A percentile compares a stretch with the other conserved stretches of the same genome.
These are phyloP conservation scores for Scotopteryx bipunctaria DNA, from an alignment of 2,888 invertebrate genomes.

Conservation along the genomic window DNA sequence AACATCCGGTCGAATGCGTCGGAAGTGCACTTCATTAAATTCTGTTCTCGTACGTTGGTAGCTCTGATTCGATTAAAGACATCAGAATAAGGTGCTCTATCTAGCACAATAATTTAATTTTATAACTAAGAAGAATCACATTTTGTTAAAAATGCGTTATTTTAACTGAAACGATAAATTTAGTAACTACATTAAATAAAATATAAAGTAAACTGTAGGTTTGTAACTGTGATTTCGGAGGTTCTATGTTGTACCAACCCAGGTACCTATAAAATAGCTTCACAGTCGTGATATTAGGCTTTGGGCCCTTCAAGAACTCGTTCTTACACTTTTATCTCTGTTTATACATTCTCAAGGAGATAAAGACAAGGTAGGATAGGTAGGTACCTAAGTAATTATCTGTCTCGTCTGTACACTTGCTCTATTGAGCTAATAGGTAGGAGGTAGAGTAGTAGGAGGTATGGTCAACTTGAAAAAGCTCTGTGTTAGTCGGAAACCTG, in stretches of 20 bases:
- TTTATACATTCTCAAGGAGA: slow-evolving; percentile 38
- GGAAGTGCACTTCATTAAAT: slow-evolving; percentile 69
- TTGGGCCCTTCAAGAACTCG: slow-evolving; percentile 1
- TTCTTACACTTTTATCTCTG: slow-evolving; percentile 38
- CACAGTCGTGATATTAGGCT: not conserved
- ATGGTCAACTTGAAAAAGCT: too few relatives aligned
- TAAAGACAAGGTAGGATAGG: not conserved
- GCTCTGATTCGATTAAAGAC: slow-evolving; percentile 28
- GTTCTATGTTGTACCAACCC: too few relatives aligned
- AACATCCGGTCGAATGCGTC: slow-evolving; percentile 59
- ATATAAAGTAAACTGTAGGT: too few relatives aligned
- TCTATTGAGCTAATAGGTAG: not conserved
- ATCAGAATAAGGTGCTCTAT: too few relatives aligned
- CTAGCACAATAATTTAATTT: too few relatives aligned
- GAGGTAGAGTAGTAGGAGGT: too few relatives aligned
- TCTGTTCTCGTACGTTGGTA: slow-evolving; percentile 50
- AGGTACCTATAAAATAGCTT: not conserved
- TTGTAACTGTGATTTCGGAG: too few relatives aligned
- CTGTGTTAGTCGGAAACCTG: too few relatives aligned
- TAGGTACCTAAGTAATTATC: not conserved
- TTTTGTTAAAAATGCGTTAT: too few relatives aligned
- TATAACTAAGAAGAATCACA: too few relatives aligned
- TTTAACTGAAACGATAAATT: too few relatives aligned
- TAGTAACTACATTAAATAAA: too few relatives aligned
- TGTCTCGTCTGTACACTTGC: not conserved